Percentiles rank a stretch among this genome's conserved stretches.
Conservation (phyloP, 2,797 vertebrate genomes). For the Ptychobarbus kaznakovi region DNA sequence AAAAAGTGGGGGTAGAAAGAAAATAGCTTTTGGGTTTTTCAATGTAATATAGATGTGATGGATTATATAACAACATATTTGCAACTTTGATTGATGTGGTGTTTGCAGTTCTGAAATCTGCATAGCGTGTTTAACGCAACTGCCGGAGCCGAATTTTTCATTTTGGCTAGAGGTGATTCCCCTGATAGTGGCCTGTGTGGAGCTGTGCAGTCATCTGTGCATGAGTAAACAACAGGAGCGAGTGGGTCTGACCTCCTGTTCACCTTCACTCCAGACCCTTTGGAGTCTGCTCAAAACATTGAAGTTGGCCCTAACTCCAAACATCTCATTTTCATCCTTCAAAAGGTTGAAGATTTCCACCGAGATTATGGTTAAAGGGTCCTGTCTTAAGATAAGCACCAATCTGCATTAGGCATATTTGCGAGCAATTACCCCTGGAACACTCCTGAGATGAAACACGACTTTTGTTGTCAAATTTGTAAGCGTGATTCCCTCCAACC, state of each 20-base stretch:
- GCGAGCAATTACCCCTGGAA: conserved; percentile 48
- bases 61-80: conserved; percentile 34
- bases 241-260: conserved; percentile 53
- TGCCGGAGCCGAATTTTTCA: not conserved
- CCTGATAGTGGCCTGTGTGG: conserved; percentile 28
- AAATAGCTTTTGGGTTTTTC: conserved; percentile 17
- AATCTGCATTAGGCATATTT: conserved; percentile 53
- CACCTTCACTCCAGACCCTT: conserved; percentile 51
- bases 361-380: conserved; percentile 55
- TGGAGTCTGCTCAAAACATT: conserved; percentile 46
- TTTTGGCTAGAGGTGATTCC: conserved; percentile 26
- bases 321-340: conserved; percentile 60
- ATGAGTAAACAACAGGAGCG: conserved; percentile 49
- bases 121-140: not conserved
- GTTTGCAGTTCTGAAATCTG: conserved; percentile 8
- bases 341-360: conserved; percentile 57
- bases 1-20: not conserved
- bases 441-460: conserved; percentile 56
- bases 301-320: conserved; percentile 48
- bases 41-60: conserved; percentile 29
- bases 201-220: conserved; percentile 39
- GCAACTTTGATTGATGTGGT: conserved; percentile 24
- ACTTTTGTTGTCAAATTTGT: conserved; percentile 43
- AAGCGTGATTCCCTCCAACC: not conserved
- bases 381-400: conserved; percentile 57